Evolutionary conservation across 2,797 vertebrate species (phyloP).

Genomic region (Prunella strophiata): DNA sequence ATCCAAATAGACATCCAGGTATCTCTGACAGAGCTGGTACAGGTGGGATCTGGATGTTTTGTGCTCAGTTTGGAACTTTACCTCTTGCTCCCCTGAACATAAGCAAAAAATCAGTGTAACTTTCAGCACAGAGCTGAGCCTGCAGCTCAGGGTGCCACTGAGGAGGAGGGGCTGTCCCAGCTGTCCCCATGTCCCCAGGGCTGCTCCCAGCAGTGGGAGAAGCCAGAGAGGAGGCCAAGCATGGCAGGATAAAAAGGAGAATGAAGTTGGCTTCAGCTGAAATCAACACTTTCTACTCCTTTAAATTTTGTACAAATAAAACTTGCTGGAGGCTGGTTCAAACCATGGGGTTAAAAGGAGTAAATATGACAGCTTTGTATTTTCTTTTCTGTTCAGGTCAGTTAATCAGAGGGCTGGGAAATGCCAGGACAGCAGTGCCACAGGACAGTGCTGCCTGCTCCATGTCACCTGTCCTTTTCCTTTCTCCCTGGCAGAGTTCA

Average conservation of each 20-base stretch:
- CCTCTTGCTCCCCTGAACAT: neutral
- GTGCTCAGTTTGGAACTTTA: neutral
- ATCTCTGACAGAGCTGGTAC: rapidly evolving
- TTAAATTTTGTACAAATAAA: neutral
- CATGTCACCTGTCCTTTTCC: neutral
- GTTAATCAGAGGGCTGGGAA: neutral
- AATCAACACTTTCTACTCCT: neutral
- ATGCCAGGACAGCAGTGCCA: neutral
- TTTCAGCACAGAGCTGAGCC: neutral
- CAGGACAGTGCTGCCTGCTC: neutral
- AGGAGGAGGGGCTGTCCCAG: neutral
- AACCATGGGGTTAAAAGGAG: neutral
- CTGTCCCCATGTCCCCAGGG: neutral
- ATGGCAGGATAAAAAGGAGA: neutral
- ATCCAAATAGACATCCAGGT: rapidly evolving
- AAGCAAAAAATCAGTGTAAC: neutral
- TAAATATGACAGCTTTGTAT: neutral
- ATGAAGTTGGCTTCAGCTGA: neutral
- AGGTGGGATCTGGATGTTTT: neutral
- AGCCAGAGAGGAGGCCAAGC: neutral
- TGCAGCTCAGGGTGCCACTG: neutral
- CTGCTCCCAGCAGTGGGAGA: neutral
- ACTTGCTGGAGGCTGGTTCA: neutral
- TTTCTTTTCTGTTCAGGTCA: neutral
- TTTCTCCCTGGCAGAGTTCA: constrained; percentile 1